Conservation (phyloP, 2,888 invertebrate species). For the Rotaria macrura region DNA sequence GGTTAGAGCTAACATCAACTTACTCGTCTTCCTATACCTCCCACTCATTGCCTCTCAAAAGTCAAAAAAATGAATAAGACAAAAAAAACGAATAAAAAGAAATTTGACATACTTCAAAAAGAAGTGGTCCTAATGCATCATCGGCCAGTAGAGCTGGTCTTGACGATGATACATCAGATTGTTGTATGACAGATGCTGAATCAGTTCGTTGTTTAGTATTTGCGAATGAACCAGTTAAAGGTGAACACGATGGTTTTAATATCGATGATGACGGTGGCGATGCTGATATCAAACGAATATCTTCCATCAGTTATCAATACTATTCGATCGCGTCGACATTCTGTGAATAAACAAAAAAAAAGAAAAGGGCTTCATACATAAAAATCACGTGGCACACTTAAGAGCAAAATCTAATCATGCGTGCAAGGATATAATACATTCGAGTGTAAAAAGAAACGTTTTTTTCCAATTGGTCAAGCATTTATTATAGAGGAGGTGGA, state of each 20-base stretch:
- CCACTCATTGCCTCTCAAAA: neutral
- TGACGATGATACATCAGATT: constrained; percentile 85
- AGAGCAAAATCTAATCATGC: neutral
- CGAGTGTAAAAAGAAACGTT: neutral
- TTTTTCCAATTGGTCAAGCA: neutral
- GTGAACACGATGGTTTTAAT: neutral
- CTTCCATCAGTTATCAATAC: neutral
- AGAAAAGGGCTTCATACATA: neutral
- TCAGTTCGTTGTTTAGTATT: neutral
- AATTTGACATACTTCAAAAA: constrained; percentile 58
- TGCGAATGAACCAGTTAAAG: neutral
- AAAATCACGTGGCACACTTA: neutral
- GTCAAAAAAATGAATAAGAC: neutral
- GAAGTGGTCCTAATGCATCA: constrained; percentile 62
- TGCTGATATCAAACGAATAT: neutral
- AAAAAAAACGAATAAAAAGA: too few relatives aligned
- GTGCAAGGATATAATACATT: neutral
- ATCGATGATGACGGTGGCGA: neutral
- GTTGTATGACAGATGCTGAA: constrained; percentile 64
- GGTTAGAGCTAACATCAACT: neutral
- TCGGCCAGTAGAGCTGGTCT: constrained; percentile 66
- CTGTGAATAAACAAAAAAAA: neutral
- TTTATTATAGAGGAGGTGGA: neutral
- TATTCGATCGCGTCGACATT: neutral
- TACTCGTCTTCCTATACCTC: neutral